phyloP scores from a whole-genome alignment of 2,797 vertebrate species.

The Melopsittacus undulatus region DNA sequence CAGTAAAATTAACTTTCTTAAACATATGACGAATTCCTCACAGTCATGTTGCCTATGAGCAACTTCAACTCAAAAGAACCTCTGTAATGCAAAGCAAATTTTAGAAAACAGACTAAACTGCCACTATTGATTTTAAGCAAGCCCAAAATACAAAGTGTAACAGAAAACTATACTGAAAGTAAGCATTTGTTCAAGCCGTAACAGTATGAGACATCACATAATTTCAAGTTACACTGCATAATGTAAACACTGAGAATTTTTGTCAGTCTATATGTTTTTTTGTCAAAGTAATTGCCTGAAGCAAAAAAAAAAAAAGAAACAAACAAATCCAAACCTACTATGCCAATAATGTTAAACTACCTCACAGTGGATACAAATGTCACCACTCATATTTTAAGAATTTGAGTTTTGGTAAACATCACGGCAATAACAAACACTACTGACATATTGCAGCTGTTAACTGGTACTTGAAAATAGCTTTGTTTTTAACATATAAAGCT shows the following conservation, averaged over 20 bases:
- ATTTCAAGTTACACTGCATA: not conserved
- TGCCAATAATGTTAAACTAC: accelerated
- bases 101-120: not conserved
- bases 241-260: not conserved
- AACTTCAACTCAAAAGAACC: not conserved
- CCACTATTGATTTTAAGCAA: accelerated
- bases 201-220: not conserved
- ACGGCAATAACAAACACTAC: not conserved
- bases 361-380: accelerated
- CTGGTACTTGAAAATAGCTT: not conserved
- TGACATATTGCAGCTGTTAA: not conserved
- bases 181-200: not conserved
- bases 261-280: not conserved
- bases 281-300: not conserved
- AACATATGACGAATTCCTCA: not conserved
- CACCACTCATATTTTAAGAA: not conserved
- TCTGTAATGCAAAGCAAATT: accelerated
- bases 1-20: not conserved
- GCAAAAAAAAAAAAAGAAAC: not conserved
- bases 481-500: not conserved
- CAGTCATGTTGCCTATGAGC: not conserved
- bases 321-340: accelerated
- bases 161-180: not conserved
- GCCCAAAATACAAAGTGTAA: not conserved
- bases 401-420: not conserved